Evolutionary conservation across 2,888 invertebrate species (phyloP).

Genomic region (Arenicola marina): DNA sequence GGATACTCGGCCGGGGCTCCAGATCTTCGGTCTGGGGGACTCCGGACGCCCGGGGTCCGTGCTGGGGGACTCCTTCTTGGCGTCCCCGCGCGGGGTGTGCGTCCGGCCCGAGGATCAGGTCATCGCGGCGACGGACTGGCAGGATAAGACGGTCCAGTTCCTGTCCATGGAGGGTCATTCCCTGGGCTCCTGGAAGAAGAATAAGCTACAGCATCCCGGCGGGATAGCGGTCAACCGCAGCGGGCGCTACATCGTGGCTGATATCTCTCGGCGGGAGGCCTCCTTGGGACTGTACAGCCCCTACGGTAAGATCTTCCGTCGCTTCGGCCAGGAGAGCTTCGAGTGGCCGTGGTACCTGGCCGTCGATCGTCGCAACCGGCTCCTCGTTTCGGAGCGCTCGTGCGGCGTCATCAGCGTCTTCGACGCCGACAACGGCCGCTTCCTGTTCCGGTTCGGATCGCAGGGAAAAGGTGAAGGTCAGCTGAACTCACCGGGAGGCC

Average conservation of each 20-base stretch:
- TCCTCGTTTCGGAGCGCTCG: constrained; percentile 1
- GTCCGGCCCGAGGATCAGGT: neutral
- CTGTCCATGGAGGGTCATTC: neutral
- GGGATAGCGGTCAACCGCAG: neutral
- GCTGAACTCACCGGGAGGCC: neutral
- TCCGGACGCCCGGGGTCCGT: neutral
- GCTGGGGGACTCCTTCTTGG: neutral
- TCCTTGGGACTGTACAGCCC: neutral
- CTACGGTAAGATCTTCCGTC: neutral
- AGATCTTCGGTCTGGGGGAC: neutral
- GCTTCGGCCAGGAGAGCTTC: neutral
- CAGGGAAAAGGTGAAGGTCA: neutral
- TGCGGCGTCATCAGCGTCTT: neutral
- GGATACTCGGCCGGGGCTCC: neutral
- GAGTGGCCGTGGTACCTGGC: constrained; percentile 11
- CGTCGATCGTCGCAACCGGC: constrained; percentile 2
- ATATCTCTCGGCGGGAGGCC: neutral
- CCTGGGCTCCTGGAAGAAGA: constrained; percentile 4
- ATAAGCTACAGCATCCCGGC: constrained; percentile 3
- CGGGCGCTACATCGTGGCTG: constrained; percentile 6
- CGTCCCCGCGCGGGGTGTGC: constrained; percentile 3
- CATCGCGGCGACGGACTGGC: constrained; percentile 7
- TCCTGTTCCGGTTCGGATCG: constrained; percentile 1
- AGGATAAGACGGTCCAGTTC: neutral
- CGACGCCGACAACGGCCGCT: constrained; percentile 1